These are phyloP conservation scores for Enteromius unitaeniatus DNA, from an alignment of 2,797 vertebrate species.

Conservation along the genomic window DNA sequence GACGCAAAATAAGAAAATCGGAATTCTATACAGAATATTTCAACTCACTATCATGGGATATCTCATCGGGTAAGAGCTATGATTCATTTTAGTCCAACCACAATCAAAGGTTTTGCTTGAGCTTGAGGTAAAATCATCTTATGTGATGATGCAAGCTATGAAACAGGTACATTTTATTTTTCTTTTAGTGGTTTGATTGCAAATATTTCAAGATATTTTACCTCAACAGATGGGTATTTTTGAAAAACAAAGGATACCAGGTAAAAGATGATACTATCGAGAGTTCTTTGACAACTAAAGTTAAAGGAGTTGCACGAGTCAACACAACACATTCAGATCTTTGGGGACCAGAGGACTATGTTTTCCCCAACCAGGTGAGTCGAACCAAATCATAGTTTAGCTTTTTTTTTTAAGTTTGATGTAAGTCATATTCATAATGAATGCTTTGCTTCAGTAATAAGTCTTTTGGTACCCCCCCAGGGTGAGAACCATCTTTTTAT, in stretches of 20 bases:
- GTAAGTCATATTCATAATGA: not conserved
- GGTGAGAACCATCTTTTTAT: conserved; percentile 87
- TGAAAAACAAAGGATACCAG: conserved; percentile 91
- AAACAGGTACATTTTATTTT: not conserved
- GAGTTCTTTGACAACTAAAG: conserved; percentile 89
- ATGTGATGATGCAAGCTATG: not conserved
- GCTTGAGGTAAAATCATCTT: not conserved
- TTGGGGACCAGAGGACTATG: conserved; percentile 93
- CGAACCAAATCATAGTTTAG: not conserved
- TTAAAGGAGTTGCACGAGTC: conserved; percentile 87
- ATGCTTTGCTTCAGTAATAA: not conserved
- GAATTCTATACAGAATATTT: conserved; percentile 87
- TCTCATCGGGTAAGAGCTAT: conserved; percentile 78
- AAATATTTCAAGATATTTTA: not conserved
- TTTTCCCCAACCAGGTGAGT: conserved; percentile 89
- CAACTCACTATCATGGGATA: conserved; percentile 86
- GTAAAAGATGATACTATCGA: conserved; percentile 85
- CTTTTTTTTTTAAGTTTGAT: not conserved
- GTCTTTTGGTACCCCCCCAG: conserved; percentile 67
- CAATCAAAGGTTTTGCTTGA: not conserved
- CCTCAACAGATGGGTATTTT: conserved; percentile 88
- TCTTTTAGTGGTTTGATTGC: not conserved
- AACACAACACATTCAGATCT: conserved; percentile 83
- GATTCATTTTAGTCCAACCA: not conserved
- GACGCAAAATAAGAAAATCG: conserved; percentile 89